phyloP scores from a whole-genome alignment of 2,888 invertebrate species.

The Cheilosia scutellata region DNA sequence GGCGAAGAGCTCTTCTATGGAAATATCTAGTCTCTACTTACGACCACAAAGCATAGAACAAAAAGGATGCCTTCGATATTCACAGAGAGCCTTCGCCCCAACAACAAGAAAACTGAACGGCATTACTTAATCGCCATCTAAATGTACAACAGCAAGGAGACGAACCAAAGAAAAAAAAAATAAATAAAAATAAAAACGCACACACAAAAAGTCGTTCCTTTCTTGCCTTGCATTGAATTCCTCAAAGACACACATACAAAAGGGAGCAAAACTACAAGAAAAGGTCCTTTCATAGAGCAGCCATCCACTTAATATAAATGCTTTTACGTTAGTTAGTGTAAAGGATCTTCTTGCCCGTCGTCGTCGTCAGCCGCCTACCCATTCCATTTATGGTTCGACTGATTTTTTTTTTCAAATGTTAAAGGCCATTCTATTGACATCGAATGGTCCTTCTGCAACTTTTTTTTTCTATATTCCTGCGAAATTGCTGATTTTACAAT shows the following conservation, averaged over 20 bases:
- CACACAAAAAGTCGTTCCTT: conserved; percentile 27
- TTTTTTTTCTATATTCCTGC: conserved; percentile 49
- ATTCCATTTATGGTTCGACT: conserved; percentile 12
- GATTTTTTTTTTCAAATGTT: conserved; percentile 37
- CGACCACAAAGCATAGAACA: conserved; percentile 45
- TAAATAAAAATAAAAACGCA: neutral
- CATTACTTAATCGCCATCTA: conserved; percentile 69
- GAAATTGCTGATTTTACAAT: conserved; percentile 69
- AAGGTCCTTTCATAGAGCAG: conserved; percentile 68
- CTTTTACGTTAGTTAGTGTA: conserved; percentile 68
- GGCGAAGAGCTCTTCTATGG: conserved; percentile 14
- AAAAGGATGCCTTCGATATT: conserved; percentile 43
- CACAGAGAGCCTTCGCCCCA: neutral
- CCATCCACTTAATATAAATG: conserved; percentile 74
- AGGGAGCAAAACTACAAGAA: conserved; percentile 64
- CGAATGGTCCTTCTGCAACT: conserved; percentile 33
- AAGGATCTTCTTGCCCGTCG: conserved; percentile 41
- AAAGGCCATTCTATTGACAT: conserved; percentile 68
- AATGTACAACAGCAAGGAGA: conserved; percentile 62
- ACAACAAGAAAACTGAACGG: conserved; percentile 39
- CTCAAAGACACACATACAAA: conserved; percentile 46
- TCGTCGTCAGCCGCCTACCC: neutral
- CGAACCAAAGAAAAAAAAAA: neutral
- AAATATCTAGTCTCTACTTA: conserved; percentile 47
- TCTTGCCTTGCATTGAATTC: conserved; percentile 63